phyloP scores from a whole-genome alignment of 2,797 vertebrate species.

The Liasis olivaceus region DNA sequence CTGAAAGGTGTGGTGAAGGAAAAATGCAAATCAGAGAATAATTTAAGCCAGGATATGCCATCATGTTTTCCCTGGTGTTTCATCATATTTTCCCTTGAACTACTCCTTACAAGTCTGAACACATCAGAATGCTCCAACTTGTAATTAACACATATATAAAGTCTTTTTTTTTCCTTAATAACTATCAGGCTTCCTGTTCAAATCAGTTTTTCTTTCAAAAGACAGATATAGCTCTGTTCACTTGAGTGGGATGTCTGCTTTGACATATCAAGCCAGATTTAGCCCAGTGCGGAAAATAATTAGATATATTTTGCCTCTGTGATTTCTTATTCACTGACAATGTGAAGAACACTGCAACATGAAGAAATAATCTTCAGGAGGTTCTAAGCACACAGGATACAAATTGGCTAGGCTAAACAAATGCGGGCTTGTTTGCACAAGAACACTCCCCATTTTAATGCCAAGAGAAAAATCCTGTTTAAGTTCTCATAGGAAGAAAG shows the following conservation, averaged over 20 bases:
- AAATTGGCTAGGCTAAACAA: neutral
- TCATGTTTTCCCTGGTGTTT: neutral
- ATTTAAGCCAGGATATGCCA: neutral
- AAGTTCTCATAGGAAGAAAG: neutral
- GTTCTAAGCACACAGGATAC: neutral
- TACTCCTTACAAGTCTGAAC: constrained; percentile 10
- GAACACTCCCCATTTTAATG: neutral
- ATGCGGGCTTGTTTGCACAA: neutral
- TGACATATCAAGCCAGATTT: neutral
- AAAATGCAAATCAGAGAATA: neutral
- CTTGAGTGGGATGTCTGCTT: neutral
- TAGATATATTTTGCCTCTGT: neutral
- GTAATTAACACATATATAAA: neutral
- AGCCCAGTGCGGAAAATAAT: neutral
- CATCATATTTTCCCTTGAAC: neutral
- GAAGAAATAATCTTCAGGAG: neutral
- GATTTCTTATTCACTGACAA: neutral
- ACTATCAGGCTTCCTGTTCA: neutral
- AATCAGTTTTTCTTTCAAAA: neutral
- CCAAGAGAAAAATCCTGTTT: neutral
- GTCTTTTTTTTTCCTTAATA: neutral
- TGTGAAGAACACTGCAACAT: neutral
- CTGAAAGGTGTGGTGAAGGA: constrained; percentile 35
- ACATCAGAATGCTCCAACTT: neutral
- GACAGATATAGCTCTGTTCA: neutral